Evolutionary conservation across 1,140 invertebrate species (phyloP).

Genomic region (Asobara japonica): DNA sequence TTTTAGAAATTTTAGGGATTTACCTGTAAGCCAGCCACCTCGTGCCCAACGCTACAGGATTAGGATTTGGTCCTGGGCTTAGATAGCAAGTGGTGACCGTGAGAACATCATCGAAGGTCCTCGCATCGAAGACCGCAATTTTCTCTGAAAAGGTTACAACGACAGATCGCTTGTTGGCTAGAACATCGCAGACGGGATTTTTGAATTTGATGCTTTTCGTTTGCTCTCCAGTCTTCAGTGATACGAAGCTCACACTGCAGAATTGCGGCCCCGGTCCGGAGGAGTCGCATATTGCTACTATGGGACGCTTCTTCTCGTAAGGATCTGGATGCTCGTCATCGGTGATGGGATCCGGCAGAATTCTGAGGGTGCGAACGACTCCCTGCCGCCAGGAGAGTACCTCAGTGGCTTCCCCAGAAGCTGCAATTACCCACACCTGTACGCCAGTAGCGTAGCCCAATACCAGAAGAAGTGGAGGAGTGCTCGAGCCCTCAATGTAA

Average conservation of each 20-base stretch:
- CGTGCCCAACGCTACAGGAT: conserved; percentile 89
- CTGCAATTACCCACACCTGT: conserved; percentile 83
- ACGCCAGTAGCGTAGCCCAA: conserved; percentile 85
- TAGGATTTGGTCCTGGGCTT: conserved; percentile 83
- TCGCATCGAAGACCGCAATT: conserved; percentile 90
- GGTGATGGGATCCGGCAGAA: conserved; percentile 82
- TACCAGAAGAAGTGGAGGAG: conserved; percentile 83
- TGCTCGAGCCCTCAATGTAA: conserved; percentile 73
- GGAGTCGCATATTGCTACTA: conserved; percentile 89
- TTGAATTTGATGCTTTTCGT: conserved; percentile 93
- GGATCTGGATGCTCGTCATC: conserved; percentile 71
- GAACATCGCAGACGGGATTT: conserved; percentile 86
- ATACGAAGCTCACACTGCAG: conserved; percentile 89
- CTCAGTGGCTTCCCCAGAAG: conserved; percentile 90
- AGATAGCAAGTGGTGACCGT: conserved; percentile 91
- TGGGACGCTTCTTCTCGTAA: conserved; percentile 81
- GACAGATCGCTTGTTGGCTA: conserved; percentile 84
- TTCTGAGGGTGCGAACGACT: conserved; percentile 80
- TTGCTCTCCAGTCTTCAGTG: conserved; percentile 88
- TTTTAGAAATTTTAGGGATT: neutral
- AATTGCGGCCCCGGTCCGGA: conserved; percentile 83
- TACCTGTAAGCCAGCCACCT: conserved; percentile 78
- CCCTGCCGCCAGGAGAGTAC: conserved; percentile 91
- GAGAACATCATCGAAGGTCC: conserved; percentile 85
- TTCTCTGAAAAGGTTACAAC: conserved; percentile 90